Evolutionary conservation across 2,113 vertebrate genomes (phyloP), one percentile per base, ranked within the genome.

Genomic region (Upupa epops): DNA sequence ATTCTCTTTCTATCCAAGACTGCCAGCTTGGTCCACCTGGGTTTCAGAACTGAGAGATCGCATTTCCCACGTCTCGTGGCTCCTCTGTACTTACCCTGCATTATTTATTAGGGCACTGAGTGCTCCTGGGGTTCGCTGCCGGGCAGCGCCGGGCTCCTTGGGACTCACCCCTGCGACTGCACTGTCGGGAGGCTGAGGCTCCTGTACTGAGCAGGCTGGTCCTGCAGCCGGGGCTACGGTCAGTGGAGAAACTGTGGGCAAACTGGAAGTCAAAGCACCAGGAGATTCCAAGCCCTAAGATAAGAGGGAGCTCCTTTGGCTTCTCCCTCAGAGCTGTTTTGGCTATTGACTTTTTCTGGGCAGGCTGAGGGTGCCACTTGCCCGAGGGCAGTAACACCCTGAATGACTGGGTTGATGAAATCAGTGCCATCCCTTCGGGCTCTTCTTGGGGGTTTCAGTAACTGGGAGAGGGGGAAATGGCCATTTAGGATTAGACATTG

Each of bases 11-110:
- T 95, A 93, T 94, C 97, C 88, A 79, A 96, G 97, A 89, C 95
- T 96, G 96, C 97, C 93, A 82, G 61, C 90, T 96, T 76, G 94
- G 97, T 96, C 97, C 97, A 92, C 94, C 48, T 97, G 96, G 97
- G 96, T 96, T 96, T 96, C 78, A 52, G 94, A 97, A 95, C 96
- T 96, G 97, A 97, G 96, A 97, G 97, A 97, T 96, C 97, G 96
- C 94, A 96, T 97, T 97, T 96, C 96, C 96, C 97, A 97, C 90
- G 2, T 96, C 94, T 96, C 94, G 89, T 97, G 95, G 90, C 85
- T 95, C 84, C 93, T 90, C 85, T 95, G 59, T 94, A 77, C 59
- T 93, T 90, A 88, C 51, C 88, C 90, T 97, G 94, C 95, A 97
- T 97, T 98, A 97, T 97, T 98, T 97, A 97, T 96, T 83, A 96